Percentiles rank a stretch among this genome's conserved stretches.
These are phyloP conservation scores for Sphaerophoria taeniata DNA, from an alignment of 2,888 invertebrate species.

Conservation along the genomic window DNA sequence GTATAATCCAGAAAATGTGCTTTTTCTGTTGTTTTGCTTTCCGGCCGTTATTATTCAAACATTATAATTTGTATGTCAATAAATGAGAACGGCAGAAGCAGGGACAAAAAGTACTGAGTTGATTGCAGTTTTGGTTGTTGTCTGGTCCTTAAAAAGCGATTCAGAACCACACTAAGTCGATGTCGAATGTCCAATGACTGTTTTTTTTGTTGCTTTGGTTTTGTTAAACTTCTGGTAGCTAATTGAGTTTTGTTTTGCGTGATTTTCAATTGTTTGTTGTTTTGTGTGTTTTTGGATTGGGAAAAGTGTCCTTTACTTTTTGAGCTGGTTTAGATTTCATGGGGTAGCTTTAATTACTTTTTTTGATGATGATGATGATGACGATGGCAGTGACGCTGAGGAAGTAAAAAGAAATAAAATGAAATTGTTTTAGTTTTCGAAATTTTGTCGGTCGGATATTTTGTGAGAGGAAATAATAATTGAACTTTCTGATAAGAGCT, in stretches of 20 bases:
- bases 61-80: constrained; percentile 12
- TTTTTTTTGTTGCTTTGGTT: background rate
- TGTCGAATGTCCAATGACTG: background rate
- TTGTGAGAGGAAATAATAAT: constrained; percentile 20
- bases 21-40: background rate
- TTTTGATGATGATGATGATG: background rate
- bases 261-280: constrained; percentile 8
- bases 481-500: constrained; percentile 21
- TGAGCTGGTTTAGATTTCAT: background rate
- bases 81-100: too few species aligned
- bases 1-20: background rate
- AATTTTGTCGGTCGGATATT: background rate
- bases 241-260: constrained; percentile 24
- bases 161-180: constrained; percentile 4
- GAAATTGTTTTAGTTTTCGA: constrained; percentile 9
- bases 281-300: background rate
- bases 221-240: background rate
- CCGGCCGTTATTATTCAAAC: background rate
- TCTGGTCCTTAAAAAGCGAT: background rate
- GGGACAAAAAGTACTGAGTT: background rate
- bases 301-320: background rate
- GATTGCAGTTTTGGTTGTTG: constrained; percentile 11
- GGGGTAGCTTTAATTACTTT: constrained; percentile 20
- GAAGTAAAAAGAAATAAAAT: background rate
- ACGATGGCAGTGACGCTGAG: background rate